Conservation (phyloP, 1,140 invertebrate species). For the Zaprionus camerounensis region DNA sequence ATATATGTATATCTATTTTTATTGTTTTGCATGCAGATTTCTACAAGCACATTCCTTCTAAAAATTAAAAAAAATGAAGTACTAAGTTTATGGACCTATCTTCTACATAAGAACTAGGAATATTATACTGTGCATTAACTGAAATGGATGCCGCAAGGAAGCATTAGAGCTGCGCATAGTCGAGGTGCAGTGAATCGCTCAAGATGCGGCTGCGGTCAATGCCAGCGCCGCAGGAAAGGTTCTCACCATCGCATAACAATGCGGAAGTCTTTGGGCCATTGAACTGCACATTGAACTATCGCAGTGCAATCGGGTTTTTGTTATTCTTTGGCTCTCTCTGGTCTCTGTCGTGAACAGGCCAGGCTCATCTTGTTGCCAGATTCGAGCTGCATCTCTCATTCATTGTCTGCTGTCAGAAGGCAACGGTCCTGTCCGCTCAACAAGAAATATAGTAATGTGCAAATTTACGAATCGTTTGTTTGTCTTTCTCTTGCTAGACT, state of each 20-base stretch:
- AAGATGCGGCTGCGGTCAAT: constrained; percentile 33
- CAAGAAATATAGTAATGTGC: constrained; percentile 63
- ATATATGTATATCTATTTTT: background rate
- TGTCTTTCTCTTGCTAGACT: constrained; percentile 60
- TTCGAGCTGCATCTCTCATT: constrained; percentile 64
- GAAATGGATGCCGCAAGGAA: constrained; percentile 31
- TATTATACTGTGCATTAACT: background rate
- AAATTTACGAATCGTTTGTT: constrained; percentile 81
- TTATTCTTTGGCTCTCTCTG: constrained; percentile 29
- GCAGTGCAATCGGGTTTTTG: constrained; percentile 61
- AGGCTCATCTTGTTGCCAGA: constrained; percentile 47
- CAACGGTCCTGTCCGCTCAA: constrained; percentile 55
- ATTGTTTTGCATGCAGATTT: background rate
- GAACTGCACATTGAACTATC: constrained; percentile 52
- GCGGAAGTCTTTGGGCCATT: constrained; percentile 77
- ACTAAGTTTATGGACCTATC: too few relatives aligned
- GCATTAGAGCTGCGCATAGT: constrained; percentile 56
- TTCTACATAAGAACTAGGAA: background rate
- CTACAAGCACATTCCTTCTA: too few relatives aligned
- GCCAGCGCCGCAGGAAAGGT: constrained; percentile 33
- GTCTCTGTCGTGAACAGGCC: constrained; percentile 4
- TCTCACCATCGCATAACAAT: constrained; percentile 66
- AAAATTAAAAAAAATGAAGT: too few relatives aligned
- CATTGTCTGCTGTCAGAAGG: constrained; percentile 48
- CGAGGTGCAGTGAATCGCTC: constrained; percentile 15